A percentile compares a stretch with the other conserved stretches of the same genome.
Conservation (phyloP, 2,888 invertebrate species). For the Parochlus steinenii region DNA sequence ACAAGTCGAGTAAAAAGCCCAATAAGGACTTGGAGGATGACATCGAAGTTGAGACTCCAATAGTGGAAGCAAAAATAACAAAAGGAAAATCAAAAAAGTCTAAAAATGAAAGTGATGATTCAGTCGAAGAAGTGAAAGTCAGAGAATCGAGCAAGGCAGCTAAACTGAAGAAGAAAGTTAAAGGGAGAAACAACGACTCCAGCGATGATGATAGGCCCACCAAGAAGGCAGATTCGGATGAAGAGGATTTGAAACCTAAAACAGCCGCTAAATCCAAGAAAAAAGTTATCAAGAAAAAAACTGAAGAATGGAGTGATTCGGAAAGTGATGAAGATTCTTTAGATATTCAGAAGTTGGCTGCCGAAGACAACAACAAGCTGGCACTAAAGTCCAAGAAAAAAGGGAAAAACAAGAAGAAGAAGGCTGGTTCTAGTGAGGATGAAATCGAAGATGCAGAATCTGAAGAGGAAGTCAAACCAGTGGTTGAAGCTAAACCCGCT, state of each 20-base stretch:
- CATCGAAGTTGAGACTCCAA: too few species aligned
- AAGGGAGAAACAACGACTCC: too few species aligned
- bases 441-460: conserved; percentile 35
- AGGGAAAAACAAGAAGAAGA: conserved; percentile 16
- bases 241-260: conserved; percentile 21
- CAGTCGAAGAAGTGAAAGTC: too few species aligned
- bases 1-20: too few species aligned
- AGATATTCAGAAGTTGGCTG: conserved; percentile 13
- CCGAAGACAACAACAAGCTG: conserved; percentile 15
- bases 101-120: too few species aligned
- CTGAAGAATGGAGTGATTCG: conserved; percentile 9
- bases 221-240: conserved; percentile 26
- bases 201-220: too few species aligned
- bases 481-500: conserved; percentile 17
- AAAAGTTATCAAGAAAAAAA: conserved; percentile 14
- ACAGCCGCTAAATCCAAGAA: conserved; percentile 20
- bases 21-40: too few species aligned
- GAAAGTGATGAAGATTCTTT: conserved; percentile 10
- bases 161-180: too few species aligned
- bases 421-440: conserved; percentile 32
- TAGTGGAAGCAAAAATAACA: too few species aligned
- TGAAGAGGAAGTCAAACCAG: conserved; percentile 33
- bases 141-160: too few species aligned
- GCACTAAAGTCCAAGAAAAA: conserved; percentile 12
- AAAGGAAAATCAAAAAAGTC: too few species aligned